Percentiles rank a stretch among this genome's conserved stretches.
These are phyloP conservation scores for Hipparchia semele DNA, from an alignment of 2,888 invertebrate species.

Conservation along the genomic window DNA sequence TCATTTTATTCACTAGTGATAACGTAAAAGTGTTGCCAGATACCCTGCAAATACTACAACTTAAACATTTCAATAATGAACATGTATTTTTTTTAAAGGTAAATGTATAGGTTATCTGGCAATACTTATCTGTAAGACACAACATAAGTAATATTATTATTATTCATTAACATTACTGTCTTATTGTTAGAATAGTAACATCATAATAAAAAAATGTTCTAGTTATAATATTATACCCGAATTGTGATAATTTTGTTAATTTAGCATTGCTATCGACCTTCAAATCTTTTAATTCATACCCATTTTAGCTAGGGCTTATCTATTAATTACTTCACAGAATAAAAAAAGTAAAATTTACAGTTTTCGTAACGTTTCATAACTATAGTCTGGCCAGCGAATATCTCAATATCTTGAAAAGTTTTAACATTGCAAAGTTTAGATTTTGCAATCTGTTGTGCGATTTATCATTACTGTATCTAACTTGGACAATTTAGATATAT, in stretches of 20 bases:
- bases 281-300: constrained; percentile 24
- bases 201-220: constrained; percentile 55
- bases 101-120: constrained; percentile 18
- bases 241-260: constrained; percentile 69
- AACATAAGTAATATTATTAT: constrained; percentile 23
- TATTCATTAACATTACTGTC: constrained; percentile 11
- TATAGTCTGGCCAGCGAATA: too few relatives aligned
- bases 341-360: not conserved
- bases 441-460: too few relatives aligned
- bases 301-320: constrained; percentile 9
- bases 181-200: constrained; percentile 33
- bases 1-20: constrained; percentile 50
- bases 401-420: too few relatives aligned
- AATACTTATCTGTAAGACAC: constrained; percentile 28
- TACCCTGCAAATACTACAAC: not conserved
- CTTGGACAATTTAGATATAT: too few relatives aligned
- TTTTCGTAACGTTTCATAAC: not conserved
- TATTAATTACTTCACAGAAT: not conserved
- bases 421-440: too few relatives aligned
- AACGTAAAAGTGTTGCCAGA: constrained; percentile 30
- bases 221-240: constrained; percentile 55
- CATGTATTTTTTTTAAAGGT: not conserved
- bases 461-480: too few relatives aligned
- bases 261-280: constrained; percentile 39
- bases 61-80: not conserved